Conservation (phyloP, 1,140 invertebrate genomes). For the Maniola jurtina region DNA sequence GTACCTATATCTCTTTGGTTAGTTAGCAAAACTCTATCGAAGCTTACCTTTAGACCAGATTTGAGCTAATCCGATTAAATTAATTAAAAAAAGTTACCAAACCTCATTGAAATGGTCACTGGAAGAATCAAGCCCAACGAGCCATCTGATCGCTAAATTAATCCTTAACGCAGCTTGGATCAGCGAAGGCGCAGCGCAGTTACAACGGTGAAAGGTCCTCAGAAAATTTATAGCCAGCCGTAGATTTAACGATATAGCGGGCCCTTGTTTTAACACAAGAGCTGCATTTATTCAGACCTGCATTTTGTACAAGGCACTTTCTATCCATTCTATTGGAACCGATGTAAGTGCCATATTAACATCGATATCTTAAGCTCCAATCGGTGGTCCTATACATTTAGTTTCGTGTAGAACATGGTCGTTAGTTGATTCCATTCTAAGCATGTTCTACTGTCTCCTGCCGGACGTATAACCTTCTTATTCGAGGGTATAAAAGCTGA, state of each 20-base stretch:
- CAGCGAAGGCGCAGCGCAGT: conserved; percentile 1
- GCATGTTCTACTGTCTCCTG: too few relatives aligned
- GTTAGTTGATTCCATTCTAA: too few relatives aligned
- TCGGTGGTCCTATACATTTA: too few relatives aligned
- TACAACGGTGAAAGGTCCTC: conserved; percentile 6
- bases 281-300: too few relatives aligned
- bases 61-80: too few relatives aligned
- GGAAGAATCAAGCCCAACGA: neutral
- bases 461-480: too few relatives aligned
- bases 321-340: neutral
- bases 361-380: neutral
- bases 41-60: too few relatives aligned
- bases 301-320: neutral
- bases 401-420: too few relatives aligned
- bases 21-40: too few relatives aligned
- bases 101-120: neutral
- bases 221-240: neutral
- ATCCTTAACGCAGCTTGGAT: neutral
- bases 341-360: neutral
- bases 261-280: neutral
- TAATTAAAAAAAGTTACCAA: too few relatives aligned
- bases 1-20: too few relatives aligned
- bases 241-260: neutral
- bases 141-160: neutral
- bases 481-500: too few relatives aligned